Evolutionary conservation across 2,113 vertebrate species (phyloP).

Genomic region (Pangasianodon gigas): DNA sequence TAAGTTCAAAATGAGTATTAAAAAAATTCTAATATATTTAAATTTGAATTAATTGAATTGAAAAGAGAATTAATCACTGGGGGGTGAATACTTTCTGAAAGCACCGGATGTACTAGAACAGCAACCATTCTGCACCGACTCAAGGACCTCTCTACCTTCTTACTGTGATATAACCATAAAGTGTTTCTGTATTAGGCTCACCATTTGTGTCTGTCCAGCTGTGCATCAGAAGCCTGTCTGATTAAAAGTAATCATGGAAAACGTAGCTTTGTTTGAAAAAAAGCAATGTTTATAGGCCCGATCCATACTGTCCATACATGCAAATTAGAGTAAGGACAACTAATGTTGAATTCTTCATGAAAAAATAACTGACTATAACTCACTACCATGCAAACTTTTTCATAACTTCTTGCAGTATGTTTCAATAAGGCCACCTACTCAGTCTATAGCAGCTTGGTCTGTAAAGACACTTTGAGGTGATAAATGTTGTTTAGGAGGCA

Average conservation of each 20-base stretch:
- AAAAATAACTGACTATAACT: background rate
- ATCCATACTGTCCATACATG: too few relatives aligned
- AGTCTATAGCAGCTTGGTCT: background rate
- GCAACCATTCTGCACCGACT: background rate
- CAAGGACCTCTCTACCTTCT: background rate
- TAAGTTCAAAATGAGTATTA: too few relatives aligned
- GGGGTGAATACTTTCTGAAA: too few relatives aligned
- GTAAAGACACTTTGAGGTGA: background rate
- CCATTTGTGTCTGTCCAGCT: background rate
- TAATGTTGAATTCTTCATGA: background rate
- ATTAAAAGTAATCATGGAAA: background rate
- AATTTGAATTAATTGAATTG: too few relatives aligned
- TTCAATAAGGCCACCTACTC: background rate
- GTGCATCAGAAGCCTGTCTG: background rate
- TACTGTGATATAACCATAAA: background rate
- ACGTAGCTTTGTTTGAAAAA: too few relatives aligned
- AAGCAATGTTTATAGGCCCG: too few relatives aligned
- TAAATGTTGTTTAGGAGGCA: background rate
- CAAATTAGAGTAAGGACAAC: too few relatives aligned
- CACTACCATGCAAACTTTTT: background rate
- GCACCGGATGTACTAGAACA: too few relatives aligned
- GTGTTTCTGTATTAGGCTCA: background rate
- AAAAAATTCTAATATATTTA: too few relatives aligned
- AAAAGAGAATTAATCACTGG: too few relatives aligned
- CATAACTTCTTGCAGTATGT: background rate